Conservation (phyloP, 1,140 invertebrate species). For the Drosophila ironensis region DNA sequence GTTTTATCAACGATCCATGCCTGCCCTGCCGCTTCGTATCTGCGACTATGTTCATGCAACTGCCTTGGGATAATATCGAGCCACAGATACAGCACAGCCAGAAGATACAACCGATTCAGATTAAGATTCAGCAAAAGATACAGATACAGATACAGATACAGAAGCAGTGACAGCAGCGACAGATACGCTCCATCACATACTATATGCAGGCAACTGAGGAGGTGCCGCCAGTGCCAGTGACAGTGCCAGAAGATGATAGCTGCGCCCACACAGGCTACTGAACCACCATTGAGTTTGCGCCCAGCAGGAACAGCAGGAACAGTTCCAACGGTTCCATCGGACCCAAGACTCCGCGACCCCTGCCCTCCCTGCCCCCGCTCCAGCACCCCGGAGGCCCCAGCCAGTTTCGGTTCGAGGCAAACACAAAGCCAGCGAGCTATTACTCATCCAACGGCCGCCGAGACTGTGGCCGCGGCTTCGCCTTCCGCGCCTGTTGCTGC, state of each 20-base stretch:
- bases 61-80: constrained; percentile 11
- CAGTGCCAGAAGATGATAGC: constrained; percentile 49
- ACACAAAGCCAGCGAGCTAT: constrained; percentile 40
- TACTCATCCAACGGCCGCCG: constrained; percentile 56
- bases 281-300: constrained; percentile 23
- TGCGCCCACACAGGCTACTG: constrained; percentile 41
- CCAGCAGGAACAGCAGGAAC: too few relatives aligned
- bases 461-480: constrained; percentile 47
- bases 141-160: background rate
- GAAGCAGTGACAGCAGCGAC: background rate
- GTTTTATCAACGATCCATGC: constrained; percentile 9
- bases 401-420: background rate
- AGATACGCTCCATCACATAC: background rate
- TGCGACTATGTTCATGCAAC: constrained; percentile 23
- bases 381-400: background rate
- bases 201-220: constrained; percentile 20
- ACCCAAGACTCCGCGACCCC: background rate
- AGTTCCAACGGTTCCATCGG: constrained; percentile 27
- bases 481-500: constrained; percentile 51
- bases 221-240: constrained; percentile 5
- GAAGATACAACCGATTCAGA: constrained; percentile 2
- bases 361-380: constrained; percentile 2
- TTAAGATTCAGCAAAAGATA: background rate
- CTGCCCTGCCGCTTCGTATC: constrained; percentile 23
- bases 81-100: constrained; percentile 5